Evolutionary conservation across 2,888 invertebrate species (phyloP), one percentile per base, ranked within the genome.

Genomic region (Laspeyria flexula): DNA sequence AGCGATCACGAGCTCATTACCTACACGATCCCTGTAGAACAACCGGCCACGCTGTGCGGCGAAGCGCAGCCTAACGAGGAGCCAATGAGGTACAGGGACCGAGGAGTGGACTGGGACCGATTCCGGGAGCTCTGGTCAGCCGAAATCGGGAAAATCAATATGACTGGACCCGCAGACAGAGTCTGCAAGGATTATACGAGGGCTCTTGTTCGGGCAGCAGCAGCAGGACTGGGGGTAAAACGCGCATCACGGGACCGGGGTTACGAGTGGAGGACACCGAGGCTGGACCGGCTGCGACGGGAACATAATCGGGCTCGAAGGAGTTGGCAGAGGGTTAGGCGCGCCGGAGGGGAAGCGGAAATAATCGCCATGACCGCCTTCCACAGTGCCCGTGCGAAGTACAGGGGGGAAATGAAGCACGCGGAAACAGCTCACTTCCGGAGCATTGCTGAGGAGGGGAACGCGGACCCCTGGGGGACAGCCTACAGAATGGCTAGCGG

Each of bases 401-500:
- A 59, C 7, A 44, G 29, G 7, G 0, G 9, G 1, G 35, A 30
- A 0, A 59, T 50, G 59, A n/a, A 34, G 0, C 34, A 40, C 0
- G 27, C 41, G 0, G 43, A 59, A 1, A 0, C 30, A 0, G 11
- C 12, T 0, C 23, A n/a, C 11, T 49, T 34, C 5, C 31, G 52
- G 0, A 7, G 3, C 10, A 12, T 49, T 0, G 41, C 54, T 1
- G 49, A 49, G 0, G 9, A 31, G 0, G 48, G 44, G 0, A 54
- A 54, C 23, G 42, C 29, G 0, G 60, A 64, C 13, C 58, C 56
- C 0, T 60, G 64, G 60, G 60, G 56, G 0, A 34, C 60, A 0
- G 67, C 73, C 0, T 65, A 69, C 9, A 42, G 67, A 1, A 60
- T 11, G 9, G 62, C 65, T 0, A 43, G 16, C 4, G 59, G 67